Evolutionary conservation across 2,113 vertebrate species (phyloP), one percentile per base, ranked within the genome.

Genomic region (Pelecanus crispus): DNA sequence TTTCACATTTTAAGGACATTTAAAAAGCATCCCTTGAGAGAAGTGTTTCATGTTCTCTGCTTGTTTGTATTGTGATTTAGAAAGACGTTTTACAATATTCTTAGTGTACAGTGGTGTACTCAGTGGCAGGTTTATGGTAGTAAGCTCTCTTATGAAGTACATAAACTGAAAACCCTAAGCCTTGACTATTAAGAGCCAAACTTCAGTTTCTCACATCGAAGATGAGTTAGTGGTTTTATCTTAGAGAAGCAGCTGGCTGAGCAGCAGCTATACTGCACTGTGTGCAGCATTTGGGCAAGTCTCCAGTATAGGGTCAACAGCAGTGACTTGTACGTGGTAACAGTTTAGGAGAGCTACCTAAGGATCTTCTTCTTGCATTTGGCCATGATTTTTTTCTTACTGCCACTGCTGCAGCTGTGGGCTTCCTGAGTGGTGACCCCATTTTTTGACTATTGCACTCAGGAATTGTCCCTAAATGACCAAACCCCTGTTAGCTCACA

Each of bases 221-320:
- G 58, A 17, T 40, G 44, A 38, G 16, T 65, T 84, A 29, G 38
- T 36, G 42, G 20, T 70, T 80, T 86, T 50, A n/a, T 66, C 40
- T 40, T 5, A 11, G n/a, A 44, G 25, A 47, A 55, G 38, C 20
- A 28, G 44, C 14, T 93, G 0, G 3, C 24, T 25, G 71, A 88
- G 58, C 63, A 81, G 44, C 40, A 66, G 22, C n/a, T 66, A 0
- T 13, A 8, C 55, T 28, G 15, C 53, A 15, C 8, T 0, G 0
- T 42, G 8, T 36, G 45, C 32, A 45, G 11, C 21, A 10, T 62
- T 70, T 0, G 0, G 19, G 24, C 32, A 42, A 3, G 20, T 24
- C 68, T 78, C 26, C 44, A 25, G 20, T 38, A 11, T 4, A 22
- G 44, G 32, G 19, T 36, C 40, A 58, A 9, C 32, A 56, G 22